Base-by-base conservation (phyloP, 2,797 vertebrate genomes). In the Vireo griseus region DNA sequence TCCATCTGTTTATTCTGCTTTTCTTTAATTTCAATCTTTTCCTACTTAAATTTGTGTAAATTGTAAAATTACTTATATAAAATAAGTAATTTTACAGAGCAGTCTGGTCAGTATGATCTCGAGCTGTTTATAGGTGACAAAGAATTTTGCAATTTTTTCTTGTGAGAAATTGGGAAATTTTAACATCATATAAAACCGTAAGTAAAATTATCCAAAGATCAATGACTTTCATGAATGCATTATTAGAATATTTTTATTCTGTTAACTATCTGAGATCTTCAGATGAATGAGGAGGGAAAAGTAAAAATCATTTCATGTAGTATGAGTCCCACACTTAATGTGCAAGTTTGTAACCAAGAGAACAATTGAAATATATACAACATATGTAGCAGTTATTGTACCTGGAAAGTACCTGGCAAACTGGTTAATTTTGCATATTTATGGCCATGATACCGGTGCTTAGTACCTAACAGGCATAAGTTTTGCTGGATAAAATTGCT, bases 301-400 rank as follows among this genome's bases (percentile, higher is more conserved):
- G n/a, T 19, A 42, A 35, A 75, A 90, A 72, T 66, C 20, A 9
- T 35, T 39, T 52, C 0, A 0, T 10, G 33, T 14, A 67, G 26
- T 5, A 63, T 12, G 16, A 0, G 0, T n/a, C 37, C 17, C 13
- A 55, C 26, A 67, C 11, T 62, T 82, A 42, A 42, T 1, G 9
- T 57, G 19, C 37, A 65, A 83, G 35, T 78, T 65, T 47, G 39
- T 37, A 86, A 72, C 50, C 26, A 74, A 51, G 45, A 67, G 65
- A 75, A 62, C 14, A 67, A 74, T 1, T 35, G 28, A 81, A 90
- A 78, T 47, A 78, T 4, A 71, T 5, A 62, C 13, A 66, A 79
- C 94, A 79, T n/a, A 73, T 6, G 1, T 47, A 66, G 33, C 5
- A 59, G 62, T 44, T 90, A 59, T 8, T 76, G 31, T 39, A 88